Base-by-base conservation (phyloP, 2,888 invertebrate genomes). In the Lycia hirtaria region DNA sequence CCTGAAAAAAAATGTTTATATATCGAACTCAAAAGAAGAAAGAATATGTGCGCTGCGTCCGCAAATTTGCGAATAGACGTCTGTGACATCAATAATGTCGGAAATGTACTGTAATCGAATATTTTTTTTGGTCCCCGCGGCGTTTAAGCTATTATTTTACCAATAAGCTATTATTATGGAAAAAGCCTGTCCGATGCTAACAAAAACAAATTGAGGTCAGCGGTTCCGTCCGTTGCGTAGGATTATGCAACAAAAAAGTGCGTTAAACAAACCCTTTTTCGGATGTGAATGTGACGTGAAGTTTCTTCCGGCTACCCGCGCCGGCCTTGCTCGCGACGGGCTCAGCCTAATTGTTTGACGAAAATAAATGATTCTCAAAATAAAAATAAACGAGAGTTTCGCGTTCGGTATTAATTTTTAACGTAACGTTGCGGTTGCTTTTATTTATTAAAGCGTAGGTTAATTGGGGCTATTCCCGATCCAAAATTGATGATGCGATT, bases 341-440 rank as follows among this genome's bases (percentile, higher is more conserved):
- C 80, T 70, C 80, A 75, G 78, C 85, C 85, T 89, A 90, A 90
- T 90, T 90, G 88, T 87, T 88, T 87, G 87, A 90, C 88, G 88
- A 87, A 88, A 91, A 91, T 87, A 91, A 91, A 90, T 91, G 88
- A 89, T 87, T 83, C 85, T 76, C 75, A 81, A 88, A 89, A 89
- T 88, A 87, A 85, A 88, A 87, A 87, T 86, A 86, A 88, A 89
- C 83, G 88, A 83, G 87, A 86, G 81, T 85, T 87, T 88, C 80
- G 82, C 87, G 85, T 87, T 88, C 80, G 78, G 80, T 80, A 81
- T 85, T 83, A 84, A 81, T 86, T 85, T 89, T 85, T 80, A 80
- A 82, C 80, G 78, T 85, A 62, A 83, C 76, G 72, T 77, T 76
- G 80, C 76, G 78, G 83, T 82, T 76, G 67, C 75, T 74, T 77